Percentiles rank a stretch among this genome's conserved stretches.
Evolutionary conservation across 2,113 vertebrate species (phyloP).

Genomic region (Girardinichthys multiradiatus): DNA sequence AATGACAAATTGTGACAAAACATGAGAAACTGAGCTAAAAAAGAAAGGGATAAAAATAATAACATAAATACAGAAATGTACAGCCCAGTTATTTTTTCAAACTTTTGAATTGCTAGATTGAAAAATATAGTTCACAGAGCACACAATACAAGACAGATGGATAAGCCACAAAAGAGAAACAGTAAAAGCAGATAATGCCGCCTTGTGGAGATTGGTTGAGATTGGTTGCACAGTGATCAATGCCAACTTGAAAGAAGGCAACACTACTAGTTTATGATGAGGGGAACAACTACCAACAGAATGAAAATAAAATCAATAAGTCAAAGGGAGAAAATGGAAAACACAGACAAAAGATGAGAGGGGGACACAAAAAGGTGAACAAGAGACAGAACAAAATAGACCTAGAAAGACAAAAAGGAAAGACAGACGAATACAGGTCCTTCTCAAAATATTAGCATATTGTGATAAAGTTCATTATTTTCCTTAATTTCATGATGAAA

Average conservation of each 20-base stretch:
- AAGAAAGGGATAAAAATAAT: not conserved
- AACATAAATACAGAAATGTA: not conserved
- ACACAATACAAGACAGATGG: conserved; percentile 49
- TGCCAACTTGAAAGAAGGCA: conserved; percentile 57
- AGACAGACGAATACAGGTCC: not conserved
- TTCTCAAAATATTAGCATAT: too few relatives aligned
- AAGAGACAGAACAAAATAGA: conserved; percentile 33
- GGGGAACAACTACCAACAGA: conserved; percentile 56
- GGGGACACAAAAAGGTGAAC: conserved; percentile 16
- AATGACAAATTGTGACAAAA: not conserved
- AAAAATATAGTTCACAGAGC: conserved; percentile 40
- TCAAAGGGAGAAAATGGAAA: conserved; percentile 40
- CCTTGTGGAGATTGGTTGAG: conserved; percentile 58
- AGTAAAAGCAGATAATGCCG: conserved; percentile 52
- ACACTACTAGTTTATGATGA: conserved; percentile 61
- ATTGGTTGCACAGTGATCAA: conserved; percentile 63
- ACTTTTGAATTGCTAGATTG: conserved; percentile 29
- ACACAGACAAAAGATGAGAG: conserved; percentile 23
- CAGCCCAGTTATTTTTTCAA: conserved; percentile 25
- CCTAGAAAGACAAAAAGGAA: conserved; percentile 46
- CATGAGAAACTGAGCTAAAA: not conserved
- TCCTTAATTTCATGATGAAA: too few relatives aligned
- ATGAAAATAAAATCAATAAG: conserved; percentile 76
- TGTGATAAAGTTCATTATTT: too few relatives aligned
- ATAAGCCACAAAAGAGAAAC: conserved; percentile 42